phyloP scores from a whole-genome alignment of 1,140 invertebrate genomes.

The Lutraria rhynchaena region DNA sequence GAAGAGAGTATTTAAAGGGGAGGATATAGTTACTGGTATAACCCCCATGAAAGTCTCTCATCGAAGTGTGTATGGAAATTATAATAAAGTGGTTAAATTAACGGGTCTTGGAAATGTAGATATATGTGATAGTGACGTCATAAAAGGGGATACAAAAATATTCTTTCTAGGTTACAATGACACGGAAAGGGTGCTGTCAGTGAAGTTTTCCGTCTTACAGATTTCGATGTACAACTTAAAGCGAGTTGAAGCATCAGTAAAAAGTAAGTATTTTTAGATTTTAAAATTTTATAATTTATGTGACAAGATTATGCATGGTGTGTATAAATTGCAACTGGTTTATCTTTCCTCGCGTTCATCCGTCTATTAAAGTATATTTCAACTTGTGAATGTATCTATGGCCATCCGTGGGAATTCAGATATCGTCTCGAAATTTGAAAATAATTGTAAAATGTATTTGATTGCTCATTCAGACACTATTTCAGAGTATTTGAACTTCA shows the following conservation, averaged over 20 bases:
- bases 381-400: too few species aligned
- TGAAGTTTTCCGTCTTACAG: background rate
- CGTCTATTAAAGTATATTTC: too few species aligned
- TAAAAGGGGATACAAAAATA: slow-evolving; percentile 12
- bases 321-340: too few species aligned
- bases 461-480: too few species aligned
- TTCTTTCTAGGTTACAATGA: slow-evolving; percentile 26
- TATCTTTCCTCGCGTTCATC: too few species aligned
- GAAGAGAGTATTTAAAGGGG: slow-evolving; percentile 29
- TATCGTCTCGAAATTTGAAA: too few species aligned
- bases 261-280: background rate
- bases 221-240: slow-evolving; percentile 26
- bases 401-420: too few species aligned
- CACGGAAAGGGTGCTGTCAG: background rate
- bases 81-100: slow-evolving; percentile 23
- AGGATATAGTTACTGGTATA: background rate
- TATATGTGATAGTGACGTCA: slow-evolving; percentile 7
- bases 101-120: background rate
- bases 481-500: too few species aligned
- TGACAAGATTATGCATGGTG: too few species aligned
- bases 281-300: too few species aligned
- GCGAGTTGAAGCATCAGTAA: slow-evolving; percentile 1
- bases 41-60: slow-evolving; percentile 5
- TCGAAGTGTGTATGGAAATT: background rate
- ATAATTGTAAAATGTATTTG: too few species aligned